A percentile compares a stretch with the other conserved stretches of the same genome.
These are phyloP conservation scores for Pogonocichla stellata DNA, from an alignment of 2,113 vertebrate species.

Conservation along the genomic window DNA sequence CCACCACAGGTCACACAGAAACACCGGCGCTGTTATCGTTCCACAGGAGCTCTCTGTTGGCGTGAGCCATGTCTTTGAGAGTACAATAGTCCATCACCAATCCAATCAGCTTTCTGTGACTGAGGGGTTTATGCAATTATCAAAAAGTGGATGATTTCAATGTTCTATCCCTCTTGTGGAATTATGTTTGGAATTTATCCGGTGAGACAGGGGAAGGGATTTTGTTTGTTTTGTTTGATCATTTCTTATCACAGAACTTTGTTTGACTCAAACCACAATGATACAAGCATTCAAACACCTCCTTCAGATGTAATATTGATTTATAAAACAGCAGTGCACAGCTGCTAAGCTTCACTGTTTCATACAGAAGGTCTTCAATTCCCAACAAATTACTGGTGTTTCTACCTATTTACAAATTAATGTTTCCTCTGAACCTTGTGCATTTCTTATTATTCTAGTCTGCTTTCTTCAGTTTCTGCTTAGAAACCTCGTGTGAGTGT, in stretches of 20 bases:
- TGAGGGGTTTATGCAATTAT: constrained; percentile 70
- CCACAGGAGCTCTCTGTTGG: constrained; percentile 37
- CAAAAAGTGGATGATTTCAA: constrained; percentile 65
- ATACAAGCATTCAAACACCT: constrained; percentile 69
- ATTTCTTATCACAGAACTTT: constrained; percentile 75
- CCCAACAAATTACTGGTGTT: constrained; percentile 71
- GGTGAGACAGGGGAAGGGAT: constrained; percentile 39
- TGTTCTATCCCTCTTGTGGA: constrained; percentile 65
- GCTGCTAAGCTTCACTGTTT: constrained; percentile 66
- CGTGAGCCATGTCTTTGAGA: constrained; percentile 58
- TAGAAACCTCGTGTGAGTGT: constrained; percentile 53
- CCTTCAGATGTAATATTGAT: constrained; percentile 75
- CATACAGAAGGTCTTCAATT: constrained; percentile 71
- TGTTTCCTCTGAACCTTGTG: constrained; percentile 60
- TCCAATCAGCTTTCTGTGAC: constrained; percentile 67
- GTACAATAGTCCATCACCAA: constrained; percentile 58
- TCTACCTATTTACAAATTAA: constrained; percentile 77
- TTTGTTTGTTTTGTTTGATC: constrained; percentile 75
- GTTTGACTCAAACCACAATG: constrained; percentile 69
- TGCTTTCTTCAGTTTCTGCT: constrained; percentile 64
- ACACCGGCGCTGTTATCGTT: background rate
- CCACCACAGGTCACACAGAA: background rate
- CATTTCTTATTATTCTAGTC: constrained; percentile 65
- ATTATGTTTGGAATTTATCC: constrained; percentile 69
- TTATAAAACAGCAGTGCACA: constrained; percentile 70